A percentile compares a stretch with the other conserved stretches of the same genome.
These are phyloP conservation scores for Calidris pugnax DNA, from an alignment of 2,113 vertebrate species.

Conservation along the genomic window DNA sequence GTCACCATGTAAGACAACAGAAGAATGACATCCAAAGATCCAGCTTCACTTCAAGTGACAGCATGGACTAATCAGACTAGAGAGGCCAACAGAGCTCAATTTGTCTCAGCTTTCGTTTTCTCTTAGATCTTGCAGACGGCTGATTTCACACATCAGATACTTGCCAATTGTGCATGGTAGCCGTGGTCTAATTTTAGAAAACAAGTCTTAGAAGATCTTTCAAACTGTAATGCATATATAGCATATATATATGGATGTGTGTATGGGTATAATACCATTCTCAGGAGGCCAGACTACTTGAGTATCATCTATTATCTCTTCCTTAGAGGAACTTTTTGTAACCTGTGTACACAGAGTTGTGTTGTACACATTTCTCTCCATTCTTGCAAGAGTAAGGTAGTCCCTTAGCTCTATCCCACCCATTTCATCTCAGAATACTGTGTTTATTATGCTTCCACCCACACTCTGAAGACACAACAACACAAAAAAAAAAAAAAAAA, in stretches of 20 bases:
- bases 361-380: fast-evolving
- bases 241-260: too few relatives aligned
- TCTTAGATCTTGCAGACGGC: constrained; percentile 35
- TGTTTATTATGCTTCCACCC: background rate
- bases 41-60: constrained; percentile 46
- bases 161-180: constrained; percentile 5
- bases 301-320: background rate
- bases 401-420: background rate
- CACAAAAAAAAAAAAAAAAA: too few relatives aligned
- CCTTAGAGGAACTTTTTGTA: background rate
- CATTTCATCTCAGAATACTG: background rate
- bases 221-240: background rate
- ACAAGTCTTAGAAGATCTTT: background rate
- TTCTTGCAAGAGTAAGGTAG: background rate
- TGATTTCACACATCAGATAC: constrained; percentile 46
- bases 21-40: constrained; percentile 19
- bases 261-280: background rate
- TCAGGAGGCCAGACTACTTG: background rate
- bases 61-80: constrained; percentile 40
- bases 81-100: constrained; percentile 52
- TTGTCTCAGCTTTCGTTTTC: constrained; percentile 53
- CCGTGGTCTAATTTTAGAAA: background rate
- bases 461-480: background rate
- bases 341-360: background rate
- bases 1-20: background rate